Base-by-base conservation (phyloP, 1,140 invertebrate species). In the Brachionus rotundiformis region DNA sequence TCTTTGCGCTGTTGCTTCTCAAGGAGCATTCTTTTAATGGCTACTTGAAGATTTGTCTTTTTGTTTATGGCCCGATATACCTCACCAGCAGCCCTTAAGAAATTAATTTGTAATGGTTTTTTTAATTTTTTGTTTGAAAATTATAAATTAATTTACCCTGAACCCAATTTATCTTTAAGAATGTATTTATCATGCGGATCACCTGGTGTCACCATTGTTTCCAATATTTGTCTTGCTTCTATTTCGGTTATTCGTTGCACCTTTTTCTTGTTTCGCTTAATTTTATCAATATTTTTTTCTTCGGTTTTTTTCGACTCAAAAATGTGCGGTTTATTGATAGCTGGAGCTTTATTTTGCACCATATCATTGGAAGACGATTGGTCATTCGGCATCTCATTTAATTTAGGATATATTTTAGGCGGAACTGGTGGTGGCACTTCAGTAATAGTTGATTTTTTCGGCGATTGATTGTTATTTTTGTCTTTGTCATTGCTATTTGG, bases 1-100 rank as follows among this genome's bases (percentile, higher is more conserved):
- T 90, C 89, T 82, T 90, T 90, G 83, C 90, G 90, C 0, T 89
- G 89, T 82, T 90, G 89, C 81, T 87, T 87, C 73, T 87, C 87
- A 71, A 90, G 85, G 54, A 89, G 88, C 88, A 90, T 90, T 82
- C 87, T 86, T 83, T 90, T 90, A 54, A 90, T 89, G 54, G 89
- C 89, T 6, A 90, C 89, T 54, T 71, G 59, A 29, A 33, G 19
- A 49, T 82, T 71, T 33, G 63, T 82, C 33, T 47, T 11, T 36
- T 54, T 82, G 23, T 82, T 63, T 1, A 71, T 49, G 5, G 81
- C 81, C 13, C 54, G 16, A 49, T 82, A 68, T 19, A 82, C 81
- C 23, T 82, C 81, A 23, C 81, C 81, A 13, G 81, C 81, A 36
- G 81, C 81, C 33, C 81, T 82, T n/a, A n/a, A 79, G 36, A 36